phyloP scores from a whole-genome alignment of 1,140 invertebrate species.

The Pissodes strobi region DNA sequence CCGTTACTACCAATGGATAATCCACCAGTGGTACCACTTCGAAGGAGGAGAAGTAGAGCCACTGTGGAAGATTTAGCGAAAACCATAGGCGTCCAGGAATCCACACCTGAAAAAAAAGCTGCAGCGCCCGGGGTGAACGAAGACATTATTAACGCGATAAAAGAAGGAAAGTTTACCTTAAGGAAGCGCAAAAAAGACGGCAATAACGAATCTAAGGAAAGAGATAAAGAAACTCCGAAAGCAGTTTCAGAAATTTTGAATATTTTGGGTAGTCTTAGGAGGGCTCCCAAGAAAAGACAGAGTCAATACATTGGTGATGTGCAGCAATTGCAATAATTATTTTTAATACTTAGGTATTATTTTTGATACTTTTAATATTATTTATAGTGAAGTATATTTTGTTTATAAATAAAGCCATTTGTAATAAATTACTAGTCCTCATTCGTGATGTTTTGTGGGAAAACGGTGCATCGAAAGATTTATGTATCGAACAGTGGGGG shows the following conservation, averaged over 20 bases:
- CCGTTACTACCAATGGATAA: slow-evolving; percentile 49
- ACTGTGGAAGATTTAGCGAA: slow-evolving; percentile 49
- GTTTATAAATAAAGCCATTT: background rate
- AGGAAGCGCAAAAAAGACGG: slow-evolving; percentile 68
- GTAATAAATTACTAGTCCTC: background rate
- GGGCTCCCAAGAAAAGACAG: slow-evolving; percentile 58
- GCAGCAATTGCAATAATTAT: no score
- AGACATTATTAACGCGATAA: slow-evolving; percentile 75
- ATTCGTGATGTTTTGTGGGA: background rate
- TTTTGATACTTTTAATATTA: no score
- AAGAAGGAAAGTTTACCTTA: slow-evolving; percentile 73
- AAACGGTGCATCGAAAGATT: no score
- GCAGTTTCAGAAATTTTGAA: slow-evolving; percentile 74
- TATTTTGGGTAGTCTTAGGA: slow-evolving; percentile 69
- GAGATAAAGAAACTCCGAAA: slow-evolving; percentile 65
- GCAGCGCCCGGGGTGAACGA: slow-evolving; percentile 62
- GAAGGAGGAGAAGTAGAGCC: slow-evolving; percentile 47
- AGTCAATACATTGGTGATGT: slow-evolving; percentile 41
- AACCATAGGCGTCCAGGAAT: slow-evolving; percentile 37
- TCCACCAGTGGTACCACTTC: slow-evolving; percentile 46
- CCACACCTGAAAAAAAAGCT: slow-evolving; percentile 31
- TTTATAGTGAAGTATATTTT: no score
- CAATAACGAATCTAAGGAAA: slow-evolving; percentile 62
- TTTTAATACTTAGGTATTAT: no score
- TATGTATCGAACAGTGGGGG: no score